Evolutionary conservation across 2,888 invertebrate genomes (phyloP).

Genomic region (Apodemia hepburni): DNA sequence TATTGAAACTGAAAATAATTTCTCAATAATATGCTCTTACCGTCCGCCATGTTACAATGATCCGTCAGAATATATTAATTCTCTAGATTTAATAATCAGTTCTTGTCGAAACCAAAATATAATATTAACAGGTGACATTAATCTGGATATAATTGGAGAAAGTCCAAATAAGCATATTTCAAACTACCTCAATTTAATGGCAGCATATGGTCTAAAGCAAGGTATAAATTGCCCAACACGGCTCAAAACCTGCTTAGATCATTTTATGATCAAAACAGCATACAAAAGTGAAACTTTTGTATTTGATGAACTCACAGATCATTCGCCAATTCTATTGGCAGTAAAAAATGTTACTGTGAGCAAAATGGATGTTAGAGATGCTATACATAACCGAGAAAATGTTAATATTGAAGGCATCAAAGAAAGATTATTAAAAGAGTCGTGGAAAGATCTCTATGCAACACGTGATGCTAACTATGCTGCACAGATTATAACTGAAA

Average conservation of each 20-base stretch:
- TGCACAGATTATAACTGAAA: background rate
- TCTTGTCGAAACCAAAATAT: background rate
- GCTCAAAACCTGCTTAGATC: background rate
- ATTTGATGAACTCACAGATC: background rate
- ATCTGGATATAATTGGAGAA: conserved; percentile 21
- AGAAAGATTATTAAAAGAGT: background rate
- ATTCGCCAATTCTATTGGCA: background rate
- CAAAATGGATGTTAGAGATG: background rate
- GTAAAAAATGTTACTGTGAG: background rate
- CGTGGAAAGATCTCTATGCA: background rate
- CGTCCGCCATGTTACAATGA: background rate
- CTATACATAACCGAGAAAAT: background rate
- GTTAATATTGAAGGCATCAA: background rate
- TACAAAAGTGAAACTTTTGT: background rate
- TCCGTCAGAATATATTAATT: background rate
- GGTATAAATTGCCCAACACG: background rate
- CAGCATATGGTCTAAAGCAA: background rate
- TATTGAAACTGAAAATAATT: background rate
- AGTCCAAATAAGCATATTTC: conserved; percentile 6
- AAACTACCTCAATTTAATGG: conserved; percentile 17
- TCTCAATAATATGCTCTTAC: conserved; percentile 8
- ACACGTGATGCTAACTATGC: background rate
- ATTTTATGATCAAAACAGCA: background rate
- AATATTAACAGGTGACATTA: conserved; percentile 23
- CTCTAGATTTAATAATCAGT: background rate